Evolutionary conservation across 2,888 invertebrate genomes (phyloP).

Genomic region (Heterodera filipjevi): DNA sequence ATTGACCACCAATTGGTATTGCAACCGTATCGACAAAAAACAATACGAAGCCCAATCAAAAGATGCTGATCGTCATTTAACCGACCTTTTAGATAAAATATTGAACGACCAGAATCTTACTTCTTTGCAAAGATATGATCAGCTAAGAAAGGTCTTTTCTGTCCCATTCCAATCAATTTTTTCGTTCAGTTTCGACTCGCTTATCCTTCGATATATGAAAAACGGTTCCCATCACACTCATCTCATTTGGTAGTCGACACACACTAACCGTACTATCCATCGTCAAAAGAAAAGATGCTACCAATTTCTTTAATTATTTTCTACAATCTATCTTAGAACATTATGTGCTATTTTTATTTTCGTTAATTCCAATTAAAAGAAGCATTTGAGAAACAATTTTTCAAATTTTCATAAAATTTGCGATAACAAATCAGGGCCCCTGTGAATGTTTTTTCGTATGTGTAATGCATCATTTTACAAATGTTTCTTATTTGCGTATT

Average conservation of each 20-base stretch:
- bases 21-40: conserved; percentile 16
- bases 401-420: no score
- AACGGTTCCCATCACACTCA: not conserved
- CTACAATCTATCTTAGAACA: no score
- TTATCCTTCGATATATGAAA: conserved; percentile 16
- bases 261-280: not conserved
- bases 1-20: not conserved
- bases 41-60: conserved; percentile 23
- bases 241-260: not conserved
- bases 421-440: no score
- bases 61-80: conserved; percentile 4
- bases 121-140: not conserved
- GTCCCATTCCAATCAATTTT: not conserved
- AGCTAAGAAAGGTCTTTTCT: not conserved
- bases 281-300: not conserved
- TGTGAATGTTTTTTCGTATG: no score
- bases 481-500: no score
- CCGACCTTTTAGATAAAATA: conserved; percentile 5
- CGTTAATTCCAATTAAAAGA: no score
- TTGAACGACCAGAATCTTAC: not conserved
- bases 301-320: no score
- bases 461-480: no score
- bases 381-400: no score
- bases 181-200: conserved; percentile 18
- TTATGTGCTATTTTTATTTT: no score